Percentiles rank a stretch among this genome's conserved stretches.
These are phyloP conservation scores for Hedya salicella DNA, from an alignment of 2,888 invertebrate genomes.

Conservation along the genomic window DNA sequence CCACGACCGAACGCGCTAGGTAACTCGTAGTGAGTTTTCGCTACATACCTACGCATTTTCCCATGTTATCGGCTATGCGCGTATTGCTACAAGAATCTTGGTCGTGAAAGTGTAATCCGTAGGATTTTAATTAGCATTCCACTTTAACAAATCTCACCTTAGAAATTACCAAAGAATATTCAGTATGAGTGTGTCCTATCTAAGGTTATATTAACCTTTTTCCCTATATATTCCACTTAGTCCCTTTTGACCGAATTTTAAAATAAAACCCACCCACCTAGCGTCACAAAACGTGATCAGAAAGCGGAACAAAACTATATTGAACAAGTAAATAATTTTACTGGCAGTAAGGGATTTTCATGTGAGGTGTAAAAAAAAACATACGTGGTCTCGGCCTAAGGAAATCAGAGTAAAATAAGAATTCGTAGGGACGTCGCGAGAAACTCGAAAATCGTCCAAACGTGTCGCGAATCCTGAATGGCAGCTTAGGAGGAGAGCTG, in stretches of 20 bases:
- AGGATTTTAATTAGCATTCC: too few relatives aligned
- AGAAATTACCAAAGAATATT: too few relatives aligned
- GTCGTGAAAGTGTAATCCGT: too few relatives aligned
- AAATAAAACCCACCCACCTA: slow-evolving; percentile 46
- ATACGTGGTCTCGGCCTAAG: slow-evolving; percentile 53
- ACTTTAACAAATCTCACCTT: too few relatives aligned
- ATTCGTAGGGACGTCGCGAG: slow-evolving; percentile 60
- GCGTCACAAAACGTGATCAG: slow-evolving; percentile 63
- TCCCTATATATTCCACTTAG: neutral
- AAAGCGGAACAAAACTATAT: slow-evolving; percentile 59
- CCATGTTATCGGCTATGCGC: too few relatives aligned
- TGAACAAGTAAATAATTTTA: slow-evolving; percentile 73
- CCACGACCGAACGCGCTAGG: too few relatives aligned
- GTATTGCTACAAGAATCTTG: too few relatives aligned
- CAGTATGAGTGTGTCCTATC: too few relatives aligned
- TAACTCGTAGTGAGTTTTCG: too few relatives aligned
- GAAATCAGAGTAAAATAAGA: slow-evolving; percentile 61
- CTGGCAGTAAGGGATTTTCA: slow-evolving; percentile 64
- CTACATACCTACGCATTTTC: too few relatives aligned
- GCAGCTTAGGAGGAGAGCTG: slow-evolving; percentile 38
- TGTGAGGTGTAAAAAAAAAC: slow-evolving; percentile 50
- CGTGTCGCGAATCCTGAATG: slow-evolving; percentile 62
- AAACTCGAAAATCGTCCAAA: slow-evolving; percentile 70
- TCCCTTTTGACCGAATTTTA: slow-evolving; percentile 3
- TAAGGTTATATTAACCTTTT: neutral